These are phyloP conservation scores for Aurelia coerulea DNA, from an alignment of 30 jellyfish, hydroid and myxozoan genomes.

Conservation along the genomic window DNA sequence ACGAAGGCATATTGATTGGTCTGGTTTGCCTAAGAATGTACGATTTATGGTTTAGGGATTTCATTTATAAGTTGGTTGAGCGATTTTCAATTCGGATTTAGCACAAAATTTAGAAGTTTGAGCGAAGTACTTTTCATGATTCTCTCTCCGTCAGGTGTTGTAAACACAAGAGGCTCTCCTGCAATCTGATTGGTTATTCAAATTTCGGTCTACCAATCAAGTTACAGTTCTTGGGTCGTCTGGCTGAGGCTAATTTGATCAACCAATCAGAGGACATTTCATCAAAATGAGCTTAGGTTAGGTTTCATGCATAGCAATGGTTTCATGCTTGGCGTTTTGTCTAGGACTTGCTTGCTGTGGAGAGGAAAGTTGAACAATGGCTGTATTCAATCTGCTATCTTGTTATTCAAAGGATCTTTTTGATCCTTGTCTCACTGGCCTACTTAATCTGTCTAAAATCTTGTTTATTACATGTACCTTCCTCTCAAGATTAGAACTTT, in stretches of 20 bases:
- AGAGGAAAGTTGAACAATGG: not conserved
- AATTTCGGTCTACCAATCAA: slow-evolving; percentile 37
- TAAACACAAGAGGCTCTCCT: slow-evolving; percentile 29
- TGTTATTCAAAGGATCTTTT: no score
- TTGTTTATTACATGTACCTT: no score
- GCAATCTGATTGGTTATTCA: slow-evolving; percentile 46
- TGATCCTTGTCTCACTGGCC: no score
- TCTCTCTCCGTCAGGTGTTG: slow-evolving; percentile 61
- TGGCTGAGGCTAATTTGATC: slow-evolving; percentile 20
- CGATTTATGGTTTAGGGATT: not conserved
- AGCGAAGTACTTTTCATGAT: not conserved
- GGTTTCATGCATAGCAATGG: slow-evolving; percentile 52
- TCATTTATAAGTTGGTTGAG: not conserved
- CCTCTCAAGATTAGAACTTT: no score
- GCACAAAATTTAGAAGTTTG: not conserved
- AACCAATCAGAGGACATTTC: slow-evolving; percentile 54
- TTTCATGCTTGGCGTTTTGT: slow-evolving; percentile 1
- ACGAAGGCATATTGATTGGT: no score
- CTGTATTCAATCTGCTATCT: no score
- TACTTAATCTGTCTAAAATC: no score
- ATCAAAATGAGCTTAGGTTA: slow-evolving; percentile 47
- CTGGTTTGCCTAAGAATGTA: no score
- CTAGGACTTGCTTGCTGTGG: not conserved
- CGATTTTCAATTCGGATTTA: no score
- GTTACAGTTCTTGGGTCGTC: slow-evolving; percentile 37